These are phyloP conservation scores for Brachypodius melanocephalos DNA, from an alignment of 2,113 vertebrate genomes.

Conservation along the genomic window DNA sequence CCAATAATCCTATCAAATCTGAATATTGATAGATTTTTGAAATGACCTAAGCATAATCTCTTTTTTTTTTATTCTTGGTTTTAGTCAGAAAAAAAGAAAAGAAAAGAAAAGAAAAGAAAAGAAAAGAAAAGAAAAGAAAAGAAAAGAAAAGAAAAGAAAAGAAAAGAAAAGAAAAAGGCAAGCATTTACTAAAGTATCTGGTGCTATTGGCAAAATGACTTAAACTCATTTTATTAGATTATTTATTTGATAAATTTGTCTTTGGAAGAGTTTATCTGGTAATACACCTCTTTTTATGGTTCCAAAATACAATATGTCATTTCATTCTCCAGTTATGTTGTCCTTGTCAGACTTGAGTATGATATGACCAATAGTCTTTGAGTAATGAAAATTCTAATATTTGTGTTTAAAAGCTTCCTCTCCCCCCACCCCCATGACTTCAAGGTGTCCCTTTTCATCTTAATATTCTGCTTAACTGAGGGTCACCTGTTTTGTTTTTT, in stretches of 20 bases:
- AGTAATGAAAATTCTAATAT: neutral
- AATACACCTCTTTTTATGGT: neutral
- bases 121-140: too few relatives aligned
- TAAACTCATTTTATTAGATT: neutral
- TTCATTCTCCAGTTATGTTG: neutral
- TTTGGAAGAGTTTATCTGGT: neutral
- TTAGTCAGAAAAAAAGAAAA: neutral
- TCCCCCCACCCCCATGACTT: accelerated
- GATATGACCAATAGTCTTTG: neutral
- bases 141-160: too few relatives aligned
- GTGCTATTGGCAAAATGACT: neutral
- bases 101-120: too few relatives aligned
- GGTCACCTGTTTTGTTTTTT: neutral
- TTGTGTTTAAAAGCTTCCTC: neutral
- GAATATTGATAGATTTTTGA: neutral
- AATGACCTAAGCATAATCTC: neutral
- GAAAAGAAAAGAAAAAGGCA: too few relatives aligned
- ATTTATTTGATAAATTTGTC: neutral
- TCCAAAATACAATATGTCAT: neutral
- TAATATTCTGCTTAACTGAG: neutral
- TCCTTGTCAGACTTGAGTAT: neutral
- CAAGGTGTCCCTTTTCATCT: neutral
- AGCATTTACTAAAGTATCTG: neutral
- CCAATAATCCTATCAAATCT: neutral
- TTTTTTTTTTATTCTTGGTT: neutral